Conservation (phyloP, 2,888 invertebrate genomes). For the Cephus runcator region DNA sequence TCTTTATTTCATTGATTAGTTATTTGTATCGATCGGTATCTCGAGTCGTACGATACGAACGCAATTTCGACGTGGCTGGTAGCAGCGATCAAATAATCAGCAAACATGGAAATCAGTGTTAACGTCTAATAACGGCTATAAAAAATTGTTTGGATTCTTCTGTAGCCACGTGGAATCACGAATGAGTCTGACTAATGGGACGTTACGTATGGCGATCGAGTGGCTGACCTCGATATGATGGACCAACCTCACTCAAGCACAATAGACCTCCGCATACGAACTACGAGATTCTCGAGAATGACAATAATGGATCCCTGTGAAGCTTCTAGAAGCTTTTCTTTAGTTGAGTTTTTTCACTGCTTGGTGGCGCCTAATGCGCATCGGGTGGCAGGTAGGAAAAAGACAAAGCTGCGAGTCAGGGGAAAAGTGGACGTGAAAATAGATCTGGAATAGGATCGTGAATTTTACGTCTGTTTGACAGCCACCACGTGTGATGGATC, state of each 20-base stretch:
- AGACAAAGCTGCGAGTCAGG: not conserved
- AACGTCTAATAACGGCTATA: not conserved
- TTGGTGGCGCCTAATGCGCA: not conserved
- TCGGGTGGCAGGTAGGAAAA: not conserved
- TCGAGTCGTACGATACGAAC: too few species aligned
- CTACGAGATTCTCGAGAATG: not conserved
- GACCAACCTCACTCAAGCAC: not conserved
- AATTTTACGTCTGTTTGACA: not conserved
- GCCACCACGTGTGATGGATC: not conserved
- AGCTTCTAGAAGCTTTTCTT: not conserved
- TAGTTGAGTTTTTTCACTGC: not conserved
- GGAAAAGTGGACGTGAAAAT: not conserved
- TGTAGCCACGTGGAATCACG: not conserved
- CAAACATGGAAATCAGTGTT: too few species aligned
- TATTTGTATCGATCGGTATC: not conserved
- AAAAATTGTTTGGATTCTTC: not conserved
- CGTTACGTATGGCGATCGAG: not conserved
- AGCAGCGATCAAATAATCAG: not conserved
- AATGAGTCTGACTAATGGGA: not conserved
- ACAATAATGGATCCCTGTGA: not conserved
- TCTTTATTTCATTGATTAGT: accelerated
- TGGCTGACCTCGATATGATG: not conserved
- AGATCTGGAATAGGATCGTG: not conserved
- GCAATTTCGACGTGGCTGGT: not conserved
- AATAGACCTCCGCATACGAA: not conserved